These are phyloP conservation scores for Capromys pilorides DNA, from an alignment of 2,797 vertebrate species.

Conservation along the genomic window DNA sequence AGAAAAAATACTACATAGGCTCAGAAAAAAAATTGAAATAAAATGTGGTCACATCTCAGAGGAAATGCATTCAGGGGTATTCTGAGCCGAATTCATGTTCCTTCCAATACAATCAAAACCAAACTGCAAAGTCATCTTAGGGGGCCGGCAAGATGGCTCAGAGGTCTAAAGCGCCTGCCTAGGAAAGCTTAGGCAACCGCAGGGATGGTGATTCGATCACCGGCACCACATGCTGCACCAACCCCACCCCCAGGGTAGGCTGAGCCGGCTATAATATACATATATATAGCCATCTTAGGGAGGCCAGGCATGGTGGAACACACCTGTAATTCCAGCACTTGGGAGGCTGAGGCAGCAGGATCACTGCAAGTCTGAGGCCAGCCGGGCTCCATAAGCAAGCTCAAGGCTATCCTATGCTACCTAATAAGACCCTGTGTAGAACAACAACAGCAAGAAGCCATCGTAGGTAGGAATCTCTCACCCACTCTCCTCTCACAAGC, in stretches of 20 bases:
- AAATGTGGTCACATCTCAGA: constrained; percentile 14
- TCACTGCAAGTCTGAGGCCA: neutral
- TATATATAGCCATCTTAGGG: neutral
- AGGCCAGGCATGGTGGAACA: neutral
- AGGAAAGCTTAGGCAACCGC: too few species aligned
- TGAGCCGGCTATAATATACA: too few species aligned
- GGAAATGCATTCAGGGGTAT: neutral
- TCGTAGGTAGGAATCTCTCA: neutral
- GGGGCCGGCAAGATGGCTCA: too few species aligned
- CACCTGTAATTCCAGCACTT: neutral
- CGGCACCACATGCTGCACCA: too few species aligned
- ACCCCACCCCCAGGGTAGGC: too few species aligned
- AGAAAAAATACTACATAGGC: neutral
- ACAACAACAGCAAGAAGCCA: neutral
- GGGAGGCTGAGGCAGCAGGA: neutral
- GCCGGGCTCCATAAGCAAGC: neutral
- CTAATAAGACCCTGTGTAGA: neutral
- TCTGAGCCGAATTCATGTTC: neutral
- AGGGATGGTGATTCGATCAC: too few species aligned
- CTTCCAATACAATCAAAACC: constrained; percentile 7
- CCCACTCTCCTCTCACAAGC: neutral
- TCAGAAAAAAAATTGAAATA: neutral
- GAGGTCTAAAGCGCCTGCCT: too few species aligned
- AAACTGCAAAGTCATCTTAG: neutral
- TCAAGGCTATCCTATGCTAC: neutral